These are phyloP conservation scores for Diaperis boleti DNA, from an alignment of 2,888 invertebrate genomes.

Conservation along the genomic window DNA sequence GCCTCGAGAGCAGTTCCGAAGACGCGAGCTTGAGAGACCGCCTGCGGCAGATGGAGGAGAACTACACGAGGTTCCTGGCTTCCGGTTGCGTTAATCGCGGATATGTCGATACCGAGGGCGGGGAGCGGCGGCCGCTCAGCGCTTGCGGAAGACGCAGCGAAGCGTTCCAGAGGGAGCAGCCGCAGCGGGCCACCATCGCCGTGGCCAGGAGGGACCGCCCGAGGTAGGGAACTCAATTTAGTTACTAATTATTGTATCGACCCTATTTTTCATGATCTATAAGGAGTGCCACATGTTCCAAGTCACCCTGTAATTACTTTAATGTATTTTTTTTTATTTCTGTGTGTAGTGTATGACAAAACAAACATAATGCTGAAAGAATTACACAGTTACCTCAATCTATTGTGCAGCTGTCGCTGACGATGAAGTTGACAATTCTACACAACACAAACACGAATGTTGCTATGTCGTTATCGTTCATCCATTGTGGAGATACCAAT, in stretches of 20 bases:
- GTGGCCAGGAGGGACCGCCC: conserved; percentile 51
- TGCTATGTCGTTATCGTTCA: too few species aligned
- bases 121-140: conserved; percentile 41
- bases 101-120: conserved; percentile 48
- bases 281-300: too few species aligned
- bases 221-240: background rate
- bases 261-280: too few species aligned
- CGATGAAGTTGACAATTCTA: too few species aligned
- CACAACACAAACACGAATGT: too few species aligned
- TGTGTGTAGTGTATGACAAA: too few species aligned
- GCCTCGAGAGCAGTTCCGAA: conserved; percentile 28
- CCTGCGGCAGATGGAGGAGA: conserved; percentile 56
- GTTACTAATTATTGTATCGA: background rate
- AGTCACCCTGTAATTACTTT: too few species aligned
- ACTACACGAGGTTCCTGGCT: conserved; percentile 55
- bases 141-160: conserved; percentile 49
- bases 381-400: too few species aligned
- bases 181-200: conserved; percentile 49
- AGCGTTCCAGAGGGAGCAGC: conserved; percentile 46
- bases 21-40: conserved; percentile 50
- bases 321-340: too few species aligned
- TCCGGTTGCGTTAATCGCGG: conserved; percentile 55
- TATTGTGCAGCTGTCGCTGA: too few species aligned
- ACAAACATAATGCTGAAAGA: too few species aligned
- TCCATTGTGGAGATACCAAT: too few species aligned